Base-by-base conservation (phyloP, 2,797 vertebrate species). In the Gobionotothen gibberifrons region DNA sequence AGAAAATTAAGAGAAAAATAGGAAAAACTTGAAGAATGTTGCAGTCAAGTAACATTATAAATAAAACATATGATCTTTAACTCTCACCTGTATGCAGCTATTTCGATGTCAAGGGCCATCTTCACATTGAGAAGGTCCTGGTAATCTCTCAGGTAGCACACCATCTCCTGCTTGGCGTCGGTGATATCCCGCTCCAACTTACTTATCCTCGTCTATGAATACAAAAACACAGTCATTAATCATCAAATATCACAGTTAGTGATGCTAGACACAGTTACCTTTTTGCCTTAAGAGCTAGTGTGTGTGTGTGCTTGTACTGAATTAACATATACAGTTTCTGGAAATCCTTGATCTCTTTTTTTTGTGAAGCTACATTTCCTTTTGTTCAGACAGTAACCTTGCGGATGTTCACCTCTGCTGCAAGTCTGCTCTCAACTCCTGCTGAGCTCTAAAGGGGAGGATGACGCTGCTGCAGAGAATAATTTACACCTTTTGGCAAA, bases 91-190 rank as follows among this genome's bases (percentile, higher is more conserved):
- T 96, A 96, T 13, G 95, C 96, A 6, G 94, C 93, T 66, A 95
- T 95, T 80, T 96, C 95, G 49, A 96, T 95, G 87, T 95, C 94
- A 17, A 96, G 92, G 54, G 94, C 95, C 94, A 96, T 95, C 89
- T 96, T 96, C 53, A 96, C 95, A 17, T 95, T 95, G 82, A 96
- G 94, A 49, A 97, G 94, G 69, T 96, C 95, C 77, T 96, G 96
- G 78, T 96, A 96, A 73, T 97, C 96, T 74, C 93, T 93, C 87
- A 97, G 93, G 87, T 96, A 97, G 10, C 92, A 93, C 2, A 94
- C 92, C 96, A 97, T 97, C 91, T 97, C 96, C 80, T 95, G 95
- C 87, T 97, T 96, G 32, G 96, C 96, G 4, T 95, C 95, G 2
- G 81, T 64, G 74, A 96, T 95, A 42, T 96, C 93, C 56, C 77